Evolutionary conservation across 2,797 vertebrate genomes (phyloP), one percentile per base, ranked within the genome.

Genomic region (Bucorvus abyssinicus): DNA sequence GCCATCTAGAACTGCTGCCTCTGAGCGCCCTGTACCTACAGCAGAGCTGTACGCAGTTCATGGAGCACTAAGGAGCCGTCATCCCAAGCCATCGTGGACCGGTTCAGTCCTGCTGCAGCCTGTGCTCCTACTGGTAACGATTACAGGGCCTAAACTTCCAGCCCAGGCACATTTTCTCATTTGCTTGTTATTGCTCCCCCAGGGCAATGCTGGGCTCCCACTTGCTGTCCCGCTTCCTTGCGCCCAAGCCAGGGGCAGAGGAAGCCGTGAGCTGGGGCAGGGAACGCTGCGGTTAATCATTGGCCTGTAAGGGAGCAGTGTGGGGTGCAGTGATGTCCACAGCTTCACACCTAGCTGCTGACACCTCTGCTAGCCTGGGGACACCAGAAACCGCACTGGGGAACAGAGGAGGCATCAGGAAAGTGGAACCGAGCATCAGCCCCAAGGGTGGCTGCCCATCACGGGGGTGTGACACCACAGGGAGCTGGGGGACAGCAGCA

Each of bases 41-140:
- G 1, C 87, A 68, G 73, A 64, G 65, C 52, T 20, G 2, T 10
- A 1, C 2, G 2, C 1, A 0, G 78, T 42, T 69, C 64, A 5
- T 3, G 34, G 26, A 42, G 30, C 52, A 11, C 65, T 17, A 34
- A 17, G 57, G 73, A 32, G 76, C 90, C 60, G 59, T 69, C 70
- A 67, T 59, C 77, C 67, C 45, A 40, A 59, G 80, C 61, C 50
- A 24, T 11, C 38, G 0, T 1, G 22, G 70, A 36, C 86, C 14
- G 4, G 74, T 70, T 87, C 36, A 24, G 64, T 68, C 81, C 84
- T 92, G 92, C 93, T 93, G 80, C 67, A 70, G 59, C 88, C 89
- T 22, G 45, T 53, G 80, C 69, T 77, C 20, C 57, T 68, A n/a
- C 76, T 3, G 3, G 84, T 84, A 95, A 94, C 91, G 77, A 87